Base-by-base conservation (phyloP, 2,113 vertebrate species). In the Thunnus thynnus region DNA sequence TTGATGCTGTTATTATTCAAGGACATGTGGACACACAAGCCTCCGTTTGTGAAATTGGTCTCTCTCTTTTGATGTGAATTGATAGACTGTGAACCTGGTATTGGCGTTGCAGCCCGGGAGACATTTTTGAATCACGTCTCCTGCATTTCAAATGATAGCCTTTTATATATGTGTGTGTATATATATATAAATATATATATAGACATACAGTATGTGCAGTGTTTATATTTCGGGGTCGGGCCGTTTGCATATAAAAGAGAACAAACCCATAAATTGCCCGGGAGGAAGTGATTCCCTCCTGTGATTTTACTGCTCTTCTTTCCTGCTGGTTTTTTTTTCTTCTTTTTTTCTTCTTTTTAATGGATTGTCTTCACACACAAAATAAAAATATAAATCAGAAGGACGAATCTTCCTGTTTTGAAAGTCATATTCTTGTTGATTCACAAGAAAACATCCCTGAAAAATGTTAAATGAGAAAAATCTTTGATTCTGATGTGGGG, bases 1-100 rank as follows among this genome's bases (percentile, higher is more conserved):
- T 88, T 86, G 85, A 86, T 87, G 63, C 74, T 47, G 71, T 83
- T 82, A 55, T 89, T 86, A 86, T 86, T 89, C 89, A 92, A 86
- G 84, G 82, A 89, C 86, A 60, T 55, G 63, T 86, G 86, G 84
- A 90, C 76, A 66, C 74, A 64, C 62, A 13, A 32, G 71, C 50
- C 41, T 63, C n/a, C 16, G 52, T 81, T 72, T 82, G 72, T 80
- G 18, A 73, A 87, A 80, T 41, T 57, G 73, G 13, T 86, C 17
- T 44, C 54, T 44, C 54, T 61, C 32, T 64, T 72, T 76, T 80
- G 52, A 86, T 61, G 76, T 72, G 48, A 79, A 86, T 44, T 88
- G 86, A 86, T 78, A 61, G 74, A 83, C 18, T 74, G 57, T 56
- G 72, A 71, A 76, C 46, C 32, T 20, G 55, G 20, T 5, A 20